A percentile compares a stretch with the other conserved stretches of the same genome.
Evolutionary conservation across 2,888 invertebrate species (phyloP).

Genomic region (Apamea monoglypha): DNA sequence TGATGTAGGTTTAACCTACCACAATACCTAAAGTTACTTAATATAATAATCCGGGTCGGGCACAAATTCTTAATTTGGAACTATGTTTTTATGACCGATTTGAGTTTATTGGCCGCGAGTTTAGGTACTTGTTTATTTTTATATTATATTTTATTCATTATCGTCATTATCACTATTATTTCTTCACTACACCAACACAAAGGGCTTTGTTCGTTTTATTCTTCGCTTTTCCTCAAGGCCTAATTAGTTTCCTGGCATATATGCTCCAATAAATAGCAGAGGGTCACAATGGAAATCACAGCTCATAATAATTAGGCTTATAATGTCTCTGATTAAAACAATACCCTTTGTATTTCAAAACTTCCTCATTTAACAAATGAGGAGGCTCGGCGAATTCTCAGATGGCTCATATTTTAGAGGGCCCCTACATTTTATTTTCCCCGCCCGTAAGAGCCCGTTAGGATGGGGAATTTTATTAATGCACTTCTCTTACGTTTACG

Average conservation of each 20-base stretch:
- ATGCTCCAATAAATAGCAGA: constrained; percentile 18
- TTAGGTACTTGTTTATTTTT: background rate
- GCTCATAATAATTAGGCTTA: constrained; percentile 24
- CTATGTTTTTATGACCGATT: background rate
- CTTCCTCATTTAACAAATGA: constrained; percentile 51
- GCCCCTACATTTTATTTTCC: constrained; percentile 61
- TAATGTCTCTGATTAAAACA: constrained; percentile 55
- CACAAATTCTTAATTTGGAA: background rate
- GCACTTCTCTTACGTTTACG: constrained; percentile 65
- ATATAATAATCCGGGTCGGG: too few relatives aligned
- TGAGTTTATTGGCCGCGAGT: too few relatives aligned
- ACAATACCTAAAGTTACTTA: background rate
- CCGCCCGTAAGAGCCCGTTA: constrained; percentile 42
- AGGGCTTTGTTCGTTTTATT: background rate
- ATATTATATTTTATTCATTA: too few relatives aligned
- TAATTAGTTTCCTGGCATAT: background rate
- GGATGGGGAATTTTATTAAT: constrained; percentile 68
- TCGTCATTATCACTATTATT: background rate
- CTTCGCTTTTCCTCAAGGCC: background rate
- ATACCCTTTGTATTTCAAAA: constrained; percentile 56
- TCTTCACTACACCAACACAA: background rate
- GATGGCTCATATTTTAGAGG: constrained; percentile 58
- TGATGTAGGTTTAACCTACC: background rate
- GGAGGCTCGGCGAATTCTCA: constrained; percentile 51
- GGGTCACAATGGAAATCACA: constrained; percentile 30